These are phyloP conservation scores for Xestia c-nigrum DNA, from an alignment of 2,888 invertebrate species.

Conservation along the genomic window DNA sequence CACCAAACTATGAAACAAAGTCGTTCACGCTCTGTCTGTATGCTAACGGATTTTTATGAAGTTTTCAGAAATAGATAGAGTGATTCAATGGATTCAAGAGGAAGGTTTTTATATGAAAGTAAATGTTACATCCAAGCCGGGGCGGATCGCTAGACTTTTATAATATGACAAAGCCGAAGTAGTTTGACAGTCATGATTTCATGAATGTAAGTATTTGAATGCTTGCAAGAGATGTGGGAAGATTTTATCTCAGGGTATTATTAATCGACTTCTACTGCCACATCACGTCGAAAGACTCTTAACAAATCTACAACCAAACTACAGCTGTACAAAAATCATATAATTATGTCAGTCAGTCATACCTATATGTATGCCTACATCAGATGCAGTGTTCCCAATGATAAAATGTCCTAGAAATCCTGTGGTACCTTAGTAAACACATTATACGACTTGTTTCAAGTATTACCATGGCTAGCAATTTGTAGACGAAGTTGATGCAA, in stretches of 20 bases:
- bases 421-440: neutral
- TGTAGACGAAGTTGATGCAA: conserved; percentile 27
- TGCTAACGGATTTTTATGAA: too few species aligned
- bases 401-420: too few species aligned
- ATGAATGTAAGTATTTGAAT: neutral
- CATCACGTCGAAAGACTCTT: neutral
- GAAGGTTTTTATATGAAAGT: too few species aligned
- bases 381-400: neutral
- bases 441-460: neutral
- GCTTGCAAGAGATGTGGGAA: neutral
- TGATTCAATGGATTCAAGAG: too few species aligned
- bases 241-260: neutral
- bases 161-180: neutral
- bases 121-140: too few species aligned
- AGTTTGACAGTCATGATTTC: neutral
- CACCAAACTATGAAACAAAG: neutral
- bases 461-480: neutral
- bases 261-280: neutral
- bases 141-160: too few species aligned
- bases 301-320: neutral
- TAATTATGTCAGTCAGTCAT: too few species aligned
- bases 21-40: too few species aligned
- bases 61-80: too few species aligned
- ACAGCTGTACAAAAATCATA: neutral
- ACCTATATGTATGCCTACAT: too few species aligned